Percentiles rank a stretch among this genome's conserved stretches.
Conservation (phyloP, 2,888 invertebrate species). For the Endotricha flammealis region DNA sequence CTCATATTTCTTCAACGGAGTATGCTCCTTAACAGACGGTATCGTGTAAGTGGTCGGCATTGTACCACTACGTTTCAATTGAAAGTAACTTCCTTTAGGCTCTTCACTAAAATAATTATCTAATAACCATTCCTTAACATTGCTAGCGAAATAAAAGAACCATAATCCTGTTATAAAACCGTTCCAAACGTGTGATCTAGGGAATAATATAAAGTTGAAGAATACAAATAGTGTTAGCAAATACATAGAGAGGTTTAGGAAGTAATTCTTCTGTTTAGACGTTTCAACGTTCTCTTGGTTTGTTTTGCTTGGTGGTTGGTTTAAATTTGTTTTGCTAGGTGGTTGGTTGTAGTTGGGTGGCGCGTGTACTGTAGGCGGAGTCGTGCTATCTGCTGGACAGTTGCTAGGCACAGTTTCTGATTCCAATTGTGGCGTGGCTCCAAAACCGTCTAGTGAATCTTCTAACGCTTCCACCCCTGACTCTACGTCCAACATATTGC, state of each 20-base stretch:
- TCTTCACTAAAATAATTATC: conserved; percentile 64
- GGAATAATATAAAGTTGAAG: conserved; percentile 53
- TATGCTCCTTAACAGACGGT: conserved; percentile 81
- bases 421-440: conserved; percentile 38
- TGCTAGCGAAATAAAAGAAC: conserved; percentile 52
- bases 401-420: conserved; percentile 21
- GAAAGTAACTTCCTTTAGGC: conserved; percentile 35
- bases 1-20: conserved; percentile 78
- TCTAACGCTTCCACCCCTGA: conserved; percentile 74
- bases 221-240: conserved; percentile 55
- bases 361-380: conserved; percentile 21
- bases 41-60: conserved; percentile 69
- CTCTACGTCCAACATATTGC: conserved; percentile 59
- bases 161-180: conserved; percentile 69
- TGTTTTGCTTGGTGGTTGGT: conserved; percentile 20
- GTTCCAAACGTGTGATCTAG: conserved; percentile 58
- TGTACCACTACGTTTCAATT: conserved; percentile 39
- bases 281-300: conserved; percentile 11
- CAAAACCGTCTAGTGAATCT: conserved; percentile 58
- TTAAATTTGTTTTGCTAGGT: conserved; percentile 31
- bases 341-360: conserved; percentile 42
- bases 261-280: conserved; percentile 35
- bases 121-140: conserved; percentile 54
- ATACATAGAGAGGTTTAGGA: conserved; percentile 57
- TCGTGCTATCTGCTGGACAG: conserved; percentile 27